A percentile compares a stretch with the other conserved stretches of the same genome.
phyloP scores from a whole-genome alignment of 2,797 vertebrate genomes.

The Buphagus erythrorhynchus region DNA sequence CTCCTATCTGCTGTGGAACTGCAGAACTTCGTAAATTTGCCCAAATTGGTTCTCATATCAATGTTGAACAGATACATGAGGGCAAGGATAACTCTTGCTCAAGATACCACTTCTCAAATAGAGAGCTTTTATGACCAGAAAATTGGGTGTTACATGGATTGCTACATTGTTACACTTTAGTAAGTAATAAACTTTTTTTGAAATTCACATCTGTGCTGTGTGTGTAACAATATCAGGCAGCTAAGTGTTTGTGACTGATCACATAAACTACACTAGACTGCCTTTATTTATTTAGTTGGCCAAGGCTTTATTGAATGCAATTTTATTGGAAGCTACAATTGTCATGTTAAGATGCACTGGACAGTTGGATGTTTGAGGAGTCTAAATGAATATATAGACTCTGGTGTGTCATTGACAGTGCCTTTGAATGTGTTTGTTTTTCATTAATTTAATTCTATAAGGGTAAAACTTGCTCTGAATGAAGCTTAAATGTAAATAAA shows the following conservation, averaged over 20 bases:
- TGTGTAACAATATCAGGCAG: background rate
- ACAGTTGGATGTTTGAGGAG: background rate
- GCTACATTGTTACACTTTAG: background rate
- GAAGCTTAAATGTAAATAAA: background rate
- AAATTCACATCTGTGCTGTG: background rate
- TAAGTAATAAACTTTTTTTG: background rate
- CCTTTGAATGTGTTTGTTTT: background rate
- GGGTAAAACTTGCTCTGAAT: background rate
- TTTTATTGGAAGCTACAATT: background rate
- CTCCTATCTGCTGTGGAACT: background rate
- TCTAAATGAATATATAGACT: background rate
- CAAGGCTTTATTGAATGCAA: background rate
- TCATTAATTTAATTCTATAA: background rate
- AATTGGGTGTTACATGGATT: background rate
- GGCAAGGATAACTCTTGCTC: background rate
- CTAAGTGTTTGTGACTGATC: background rate
- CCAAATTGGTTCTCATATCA: background rate
- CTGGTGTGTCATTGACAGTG: background rate
- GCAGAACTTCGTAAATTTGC: background rate
- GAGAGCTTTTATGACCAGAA: background rate
- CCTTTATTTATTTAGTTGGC: background rate
- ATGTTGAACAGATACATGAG: background rate
- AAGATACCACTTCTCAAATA: background rate
- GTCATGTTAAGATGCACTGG: background rate
- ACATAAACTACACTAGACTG: background rate